phyloP scores from a whole-genome alignment of 53 echinoderm and acorn worm species.

The Stichopus horrens region DNA sequence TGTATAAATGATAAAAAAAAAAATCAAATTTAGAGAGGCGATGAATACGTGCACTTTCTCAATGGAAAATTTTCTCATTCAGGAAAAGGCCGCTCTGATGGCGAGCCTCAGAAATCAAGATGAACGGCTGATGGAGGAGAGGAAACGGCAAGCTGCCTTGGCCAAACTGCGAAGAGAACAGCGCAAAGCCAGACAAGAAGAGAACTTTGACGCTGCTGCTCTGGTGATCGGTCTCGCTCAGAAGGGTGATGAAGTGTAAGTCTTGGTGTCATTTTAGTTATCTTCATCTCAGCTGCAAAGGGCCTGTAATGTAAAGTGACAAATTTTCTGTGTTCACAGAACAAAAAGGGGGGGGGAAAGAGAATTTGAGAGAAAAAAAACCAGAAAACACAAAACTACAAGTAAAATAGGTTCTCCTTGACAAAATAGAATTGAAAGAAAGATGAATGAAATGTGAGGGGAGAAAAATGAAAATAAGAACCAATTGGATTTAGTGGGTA shows the following conservation, averaged over 20 bases:
- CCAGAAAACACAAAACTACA: too few species aligned
- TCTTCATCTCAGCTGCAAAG: constrained; percentile 54
- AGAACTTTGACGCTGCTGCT: constrained; percentile 98
- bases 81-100: constrained; percentile 90
- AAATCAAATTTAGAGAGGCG: too few species aligned
- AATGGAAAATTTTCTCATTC: background rate
- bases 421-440: too few species aligned
- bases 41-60: too few species aligned
- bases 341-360: background rate
- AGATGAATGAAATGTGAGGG: too few species aligned
- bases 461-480: too few species aligned
- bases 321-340: constrained; percentile 67
- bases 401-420: too few species aligned
- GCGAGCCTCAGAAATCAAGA: constrained; percentile 67
- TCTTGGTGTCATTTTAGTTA: constrained; percentile 3
- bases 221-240: constrained; percentile 85
- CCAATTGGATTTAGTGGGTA: too few species aligned
- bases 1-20: too few species aligned
- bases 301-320: constrained; percentile 65
- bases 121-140: constrained; percentile 76
- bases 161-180: constrained; percentile 86
- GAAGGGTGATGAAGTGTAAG: constrained; percentile 85
- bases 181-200: constrained; percentile 83
- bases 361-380: too few species aligned
- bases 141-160: constrained; percentile 79